A percentile compares a stretch with the other conserved stretches of the same genome.
These are phyloP conservation scores for Dermochelys coriacea DNA, from an alignment of 2,797 vertebrate genomes.

Conservation along the genomic window DNA sequence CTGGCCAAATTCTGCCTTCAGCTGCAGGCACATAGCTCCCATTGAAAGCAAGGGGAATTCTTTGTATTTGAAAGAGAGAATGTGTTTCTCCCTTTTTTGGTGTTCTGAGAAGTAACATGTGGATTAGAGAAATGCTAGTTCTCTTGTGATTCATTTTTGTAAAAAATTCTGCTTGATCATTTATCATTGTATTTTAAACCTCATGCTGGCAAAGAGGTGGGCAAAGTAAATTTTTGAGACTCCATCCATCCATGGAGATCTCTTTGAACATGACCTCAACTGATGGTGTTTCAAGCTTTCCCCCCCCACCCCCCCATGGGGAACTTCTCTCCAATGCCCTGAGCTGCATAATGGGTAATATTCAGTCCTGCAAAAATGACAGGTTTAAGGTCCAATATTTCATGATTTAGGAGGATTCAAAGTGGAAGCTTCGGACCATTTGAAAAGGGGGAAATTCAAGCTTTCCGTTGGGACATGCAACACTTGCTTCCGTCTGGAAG, in stretches of 20 bases:
- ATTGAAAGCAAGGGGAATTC: background rate
- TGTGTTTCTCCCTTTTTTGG: background rate
- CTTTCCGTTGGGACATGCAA: too few relatives aligned
- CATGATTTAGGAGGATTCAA: slow-evolving; percentile 22
- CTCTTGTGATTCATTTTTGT: background rate
- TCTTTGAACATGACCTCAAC: background rate
- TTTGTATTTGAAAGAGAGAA: background rate
- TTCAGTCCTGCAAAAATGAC: slow-evolving; percentile 9
- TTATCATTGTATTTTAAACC: background rate
- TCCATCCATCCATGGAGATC: background rate
- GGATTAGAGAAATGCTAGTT: background rate
- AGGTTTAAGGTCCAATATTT: slow-evolving; percentile 38
- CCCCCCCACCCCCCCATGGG: background rate
- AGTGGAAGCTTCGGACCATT: slow-evolving; percentile 39
- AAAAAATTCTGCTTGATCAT: background rate
- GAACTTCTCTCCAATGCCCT: background rate
- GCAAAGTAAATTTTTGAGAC: background rate
- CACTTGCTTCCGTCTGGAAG: slow-evolving; percentile 38
- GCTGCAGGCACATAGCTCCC: background rate
- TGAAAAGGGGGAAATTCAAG: slow-evolving; percentile 53
- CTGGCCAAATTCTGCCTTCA: background rate
- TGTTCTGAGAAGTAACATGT: background rate
- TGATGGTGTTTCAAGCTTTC: background rate
- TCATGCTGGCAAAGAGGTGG: background rate
- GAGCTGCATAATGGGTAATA: background rate